Evolutionary conservation across 2,888 invertebrate species (phyloP).

Genomic region (Incurvaria masculella): DNA sequence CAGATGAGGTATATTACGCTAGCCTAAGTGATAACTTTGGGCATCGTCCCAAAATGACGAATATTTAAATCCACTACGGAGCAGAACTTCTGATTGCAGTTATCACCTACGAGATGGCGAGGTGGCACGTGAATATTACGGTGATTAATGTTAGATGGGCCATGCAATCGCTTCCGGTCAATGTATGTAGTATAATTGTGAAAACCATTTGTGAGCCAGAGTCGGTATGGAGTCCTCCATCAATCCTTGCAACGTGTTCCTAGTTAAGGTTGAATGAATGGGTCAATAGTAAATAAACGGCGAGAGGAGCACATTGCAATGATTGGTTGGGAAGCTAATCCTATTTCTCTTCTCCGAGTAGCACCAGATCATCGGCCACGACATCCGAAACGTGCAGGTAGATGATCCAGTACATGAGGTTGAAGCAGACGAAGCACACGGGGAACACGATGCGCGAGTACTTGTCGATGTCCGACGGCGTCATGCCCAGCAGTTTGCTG

Average conservation of each 20-base stretch:
- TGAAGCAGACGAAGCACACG: slow-evolving; percentile 90
- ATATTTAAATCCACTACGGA: too few species aligned
- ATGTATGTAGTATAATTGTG: not conserved
- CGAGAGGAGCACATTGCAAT: not conserved
- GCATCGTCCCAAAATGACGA: too few species aligned
- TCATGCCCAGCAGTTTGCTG: slow-evolving; percentile 76
- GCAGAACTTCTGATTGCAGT: too few species aligned
- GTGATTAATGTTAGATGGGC: not conserved
- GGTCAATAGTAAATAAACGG: not conserved
- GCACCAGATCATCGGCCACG: slow-evolving; percentile 77
- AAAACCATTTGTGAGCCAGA: not conserved
- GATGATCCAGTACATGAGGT: slow-evolving; percentile 90
- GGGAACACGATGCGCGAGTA: slow-evolving; percentile 92
- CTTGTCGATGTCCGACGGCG: slow-evolving; percentile 92
- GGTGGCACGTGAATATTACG: too few species aligned
- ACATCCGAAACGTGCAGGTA: slow-evolving; percentile 86
- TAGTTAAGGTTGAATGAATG: not conserved
- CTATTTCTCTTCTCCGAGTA: slow-evolving; percentile 56
- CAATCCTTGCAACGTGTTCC: not conserved
- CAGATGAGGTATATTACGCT: too few species aligned
- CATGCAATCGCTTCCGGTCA: not conserved
- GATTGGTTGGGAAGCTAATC: not conserved
- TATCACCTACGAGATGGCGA: too few species aligned
- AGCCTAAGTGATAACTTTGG: too few species aligned
- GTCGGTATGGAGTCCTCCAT: not conserved